Evolutionary conservation across 2,797 vertebrate genomes (phyloP).

Genomic region (Mallotus villosus): DNA sequence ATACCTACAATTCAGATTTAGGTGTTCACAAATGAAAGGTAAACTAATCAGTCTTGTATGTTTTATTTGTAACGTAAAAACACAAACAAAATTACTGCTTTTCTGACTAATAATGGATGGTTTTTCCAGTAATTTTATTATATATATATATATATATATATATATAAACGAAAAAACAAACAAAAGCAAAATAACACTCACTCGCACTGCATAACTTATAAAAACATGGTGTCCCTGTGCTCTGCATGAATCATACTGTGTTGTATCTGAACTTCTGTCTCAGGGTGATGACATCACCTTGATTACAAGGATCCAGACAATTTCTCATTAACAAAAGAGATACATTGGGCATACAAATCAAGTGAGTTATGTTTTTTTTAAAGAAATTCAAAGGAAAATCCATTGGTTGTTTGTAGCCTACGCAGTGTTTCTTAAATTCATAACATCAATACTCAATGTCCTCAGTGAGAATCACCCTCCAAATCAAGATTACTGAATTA

Average conservation of each 20-base stretch:
- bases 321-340: conserved; percentile 73
- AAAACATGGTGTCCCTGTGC: conserved; percentile 95
- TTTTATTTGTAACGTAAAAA: conserved; percentile 99
- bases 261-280: conserved; percentile 65
- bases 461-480: conserved; percentile 76
- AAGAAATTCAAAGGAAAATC: conserved; percentile 70
- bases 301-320: conserved; percentile 63
- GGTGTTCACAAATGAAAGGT: conserved; percentile 29
- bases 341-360: conserved; percentile 66
- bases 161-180: conserved; percentile 85
- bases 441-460: conserved; percentile 68
- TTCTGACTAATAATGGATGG: conserved; percentile 98
- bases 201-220: conserved; percentile 94
- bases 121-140: conserved; percentile 90
- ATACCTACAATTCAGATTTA: conserved; percentile 4
- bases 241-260: conserved; percentile 79
- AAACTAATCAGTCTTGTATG: conserved; percentile 63
- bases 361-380: conserved; percentile 73
- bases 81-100: conserved; percentile 99
- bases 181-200: conserved; percentile 82
- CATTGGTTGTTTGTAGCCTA: conserved; percentile 76
- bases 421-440: conserved; percentile 77
- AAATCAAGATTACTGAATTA: conserved; percentile 87
- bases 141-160: no score
- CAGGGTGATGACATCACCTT: conserved; percentile 55